phyloP scores from a whole-genome alignment of 2,888 invertebrate species.

The Ophion slaviceki region DNA sequence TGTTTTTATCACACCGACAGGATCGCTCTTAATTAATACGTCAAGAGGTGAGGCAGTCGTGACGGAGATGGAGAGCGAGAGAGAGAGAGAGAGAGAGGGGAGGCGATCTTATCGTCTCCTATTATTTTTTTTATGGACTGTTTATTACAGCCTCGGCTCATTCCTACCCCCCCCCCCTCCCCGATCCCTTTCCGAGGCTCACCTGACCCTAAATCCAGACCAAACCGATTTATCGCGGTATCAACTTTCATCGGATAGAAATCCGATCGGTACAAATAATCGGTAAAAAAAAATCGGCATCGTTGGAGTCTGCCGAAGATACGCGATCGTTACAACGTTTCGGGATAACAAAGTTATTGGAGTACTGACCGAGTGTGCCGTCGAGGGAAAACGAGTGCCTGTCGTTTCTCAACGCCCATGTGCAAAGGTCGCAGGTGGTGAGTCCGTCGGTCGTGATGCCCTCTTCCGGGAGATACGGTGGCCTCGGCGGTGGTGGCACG shows the following conservation, averaged over 20 bases:
- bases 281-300: neutral
- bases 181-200: neutral
- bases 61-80: constrained; percentile 19
- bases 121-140: constrained; percentile 63
- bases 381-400: constrained; percentile 86
- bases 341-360: constrained; percentile 1
- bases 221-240: too few relatives aligned
- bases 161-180: constrained; percentile 28
- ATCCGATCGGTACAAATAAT: neutral
- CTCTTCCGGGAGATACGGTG: constrained; percentile 87
- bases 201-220: too few relatives aligned
- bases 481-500: constrained; percentile 89
- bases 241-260: too few relatives aligned
- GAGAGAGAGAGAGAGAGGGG: constrained; percentile 7
- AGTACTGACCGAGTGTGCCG: constrained; percentile 86
- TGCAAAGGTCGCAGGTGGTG: constrained; percentile 90
- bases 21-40: constrained; percentile 63
- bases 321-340: neutral
- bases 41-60: constrained; percentile 46
- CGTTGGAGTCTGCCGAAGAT: neutral
- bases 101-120: constrained; percentile 48
- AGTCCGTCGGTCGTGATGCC: constrained; percentile 87
- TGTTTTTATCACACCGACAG: constrained; percentile 57
- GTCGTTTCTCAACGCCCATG: constrained; percentile 88
- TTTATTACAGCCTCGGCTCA: constrained; percentile 57